phyloP scores from a whole-genome alignment of 2,113 vertebrate genomes.

The Loxodonta africana region DNA sequence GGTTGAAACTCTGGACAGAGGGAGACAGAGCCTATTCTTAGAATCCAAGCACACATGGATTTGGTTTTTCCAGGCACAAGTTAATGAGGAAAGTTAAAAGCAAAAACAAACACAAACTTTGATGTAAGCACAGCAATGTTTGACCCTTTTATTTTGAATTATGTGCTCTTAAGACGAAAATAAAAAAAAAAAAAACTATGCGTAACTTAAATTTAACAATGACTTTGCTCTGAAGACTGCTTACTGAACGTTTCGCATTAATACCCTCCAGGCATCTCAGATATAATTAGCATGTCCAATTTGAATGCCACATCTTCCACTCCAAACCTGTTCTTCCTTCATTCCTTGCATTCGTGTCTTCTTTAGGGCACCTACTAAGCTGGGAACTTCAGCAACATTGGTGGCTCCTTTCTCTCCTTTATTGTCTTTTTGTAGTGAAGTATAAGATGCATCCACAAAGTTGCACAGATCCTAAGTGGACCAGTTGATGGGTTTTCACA shows the following conservation, averaged over 20 bases:
- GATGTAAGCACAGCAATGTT: neutral
- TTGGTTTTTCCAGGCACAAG: neutral
- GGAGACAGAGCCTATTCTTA: neutral
- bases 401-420: neutral
- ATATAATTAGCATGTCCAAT: neutral
- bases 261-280: neutral
- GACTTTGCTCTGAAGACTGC: neutral
- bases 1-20: neutral
- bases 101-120: neutral
- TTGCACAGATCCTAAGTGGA: rapidly evolving
- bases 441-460: rapidly evolving
- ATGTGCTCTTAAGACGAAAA: neutral
- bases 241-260: rapidly evolving
- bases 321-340: neutral
- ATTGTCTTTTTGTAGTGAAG: neutral
- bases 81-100: neutral
- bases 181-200: neutral
- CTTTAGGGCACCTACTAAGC: no score
- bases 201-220: neutral
- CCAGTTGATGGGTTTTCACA: neutral
- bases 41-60: neutral
- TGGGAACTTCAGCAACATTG: rapidly evolving
- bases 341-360: rapidly evolving
- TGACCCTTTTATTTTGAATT: neutral
- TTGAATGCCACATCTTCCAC: rapidly evolving